These are phyloP conservation scores for Trichonephila clavipes DNA, from an alignment of 1,140 invertebrate genomes.

Conservation along the genomic window DNA sequence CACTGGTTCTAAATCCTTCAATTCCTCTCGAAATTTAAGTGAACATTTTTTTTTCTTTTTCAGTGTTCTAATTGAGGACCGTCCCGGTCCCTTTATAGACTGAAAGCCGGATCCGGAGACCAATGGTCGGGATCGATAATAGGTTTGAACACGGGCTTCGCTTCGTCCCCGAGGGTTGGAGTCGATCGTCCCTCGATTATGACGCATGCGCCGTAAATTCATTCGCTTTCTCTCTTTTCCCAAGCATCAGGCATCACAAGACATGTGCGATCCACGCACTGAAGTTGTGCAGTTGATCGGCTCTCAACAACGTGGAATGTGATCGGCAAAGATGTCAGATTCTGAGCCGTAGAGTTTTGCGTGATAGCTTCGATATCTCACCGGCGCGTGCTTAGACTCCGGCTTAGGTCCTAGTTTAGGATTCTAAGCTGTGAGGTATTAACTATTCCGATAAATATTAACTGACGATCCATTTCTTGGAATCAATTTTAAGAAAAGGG, in stretches of 20 bases:
- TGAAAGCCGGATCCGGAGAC: conserved; percentile 20
- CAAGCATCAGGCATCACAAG: conserved; percentile 51
- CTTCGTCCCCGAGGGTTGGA: conserved; percentile 51
- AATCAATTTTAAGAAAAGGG: no score
- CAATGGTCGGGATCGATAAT: conserved; percentile 66
- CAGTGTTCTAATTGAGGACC: not conserved
- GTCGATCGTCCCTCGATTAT: conserved; percentile 68
- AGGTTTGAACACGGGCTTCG: conserved; percentile 54
- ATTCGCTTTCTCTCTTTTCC: conserved; percentile 32
- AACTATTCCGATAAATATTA: no score
- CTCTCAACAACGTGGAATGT: not conserved
- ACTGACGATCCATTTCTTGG: no score
- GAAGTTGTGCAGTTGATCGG: not conserved
- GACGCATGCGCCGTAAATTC: conserved; percentile 49
- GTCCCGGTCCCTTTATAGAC: not conserved
- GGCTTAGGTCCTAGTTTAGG: no score
- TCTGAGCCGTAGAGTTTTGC: no score
- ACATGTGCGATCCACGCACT: conserved; percentile 51
- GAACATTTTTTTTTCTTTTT: not conserved
- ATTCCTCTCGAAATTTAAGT: not conserved
- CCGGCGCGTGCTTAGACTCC: no score
- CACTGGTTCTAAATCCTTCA: not conserved
- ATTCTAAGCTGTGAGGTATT: no score
- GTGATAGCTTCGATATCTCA: no score
- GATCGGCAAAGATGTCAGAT: not conserved